phyloP scores from a whole-genome alignment of 2,888 invertebrate species.

The Charanyca ferruginea region DNA sequence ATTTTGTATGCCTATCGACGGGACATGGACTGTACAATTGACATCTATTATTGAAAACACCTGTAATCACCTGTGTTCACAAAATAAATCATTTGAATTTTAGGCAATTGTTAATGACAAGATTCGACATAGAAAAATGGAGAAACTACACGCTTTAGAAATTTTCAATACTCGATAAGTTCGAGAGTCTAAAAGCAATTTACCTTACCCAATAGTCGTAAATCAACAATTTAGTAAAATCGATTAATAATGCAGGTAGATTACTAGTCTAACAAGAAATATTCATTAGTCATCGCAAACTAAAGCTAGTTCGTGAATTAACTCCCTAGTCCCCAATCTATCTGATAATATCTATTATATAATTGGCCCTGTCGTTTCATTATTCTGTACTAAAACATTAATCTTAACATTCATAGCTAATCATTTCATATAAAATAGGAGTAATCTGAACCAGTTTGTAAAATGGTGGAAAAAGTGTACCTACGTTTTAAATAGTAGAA shows the following conservation, averaged over 20 bases:
- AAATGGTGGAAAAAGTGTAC: too few relatives aligned
- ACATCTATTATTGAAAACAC: too few relatives aligned
- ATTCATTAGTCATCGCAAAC: constrained; percentile 58
- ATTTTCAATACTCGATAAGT: background rate
- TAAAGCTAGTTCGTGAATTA: constrained; percentile 56
- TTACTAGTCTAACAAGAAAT: constrained; percentile 58
- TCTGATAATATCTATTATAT: constrained; percentile 35
- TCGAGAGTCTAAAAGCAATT: background rate
- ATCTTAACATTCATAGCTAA: background rate
- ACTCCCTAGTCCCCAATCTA: constrained; percentile 16
- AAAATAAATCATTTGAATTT: too few relatives aligned
- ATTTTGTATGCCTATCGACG: too few relatives aligned
- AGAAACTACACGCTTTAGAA: constrained; percentile 25
- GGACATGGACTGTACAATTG: too few relatives aligned
- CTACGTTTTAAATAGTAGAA: too few relatives aligned
- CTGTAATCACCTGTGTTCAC: too few relatives aligned
- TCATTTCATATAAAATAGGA: too few relatives aligned
- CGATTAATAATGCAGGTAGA: constrained; percentile 45
- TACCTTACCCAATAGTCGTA: constrained; percentile 17
- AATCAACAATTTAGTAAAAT: constrained; percentile 40
- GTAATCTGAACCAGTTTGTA: too few relatives aligned
- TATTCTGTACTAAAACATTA: constrained; percentile 3
- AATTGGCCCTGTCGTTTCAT: constrained; percentile 39
- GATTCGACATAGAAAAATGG: background rate
- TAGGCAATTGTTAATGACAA: too few relatives aligned